Percentiles rank a stretch among this genome's conserved stretches.
Evolutionary conservation across 2,888 invertebrate species (phyloP).

Genomic region (Volucella zonaria): DNA sequence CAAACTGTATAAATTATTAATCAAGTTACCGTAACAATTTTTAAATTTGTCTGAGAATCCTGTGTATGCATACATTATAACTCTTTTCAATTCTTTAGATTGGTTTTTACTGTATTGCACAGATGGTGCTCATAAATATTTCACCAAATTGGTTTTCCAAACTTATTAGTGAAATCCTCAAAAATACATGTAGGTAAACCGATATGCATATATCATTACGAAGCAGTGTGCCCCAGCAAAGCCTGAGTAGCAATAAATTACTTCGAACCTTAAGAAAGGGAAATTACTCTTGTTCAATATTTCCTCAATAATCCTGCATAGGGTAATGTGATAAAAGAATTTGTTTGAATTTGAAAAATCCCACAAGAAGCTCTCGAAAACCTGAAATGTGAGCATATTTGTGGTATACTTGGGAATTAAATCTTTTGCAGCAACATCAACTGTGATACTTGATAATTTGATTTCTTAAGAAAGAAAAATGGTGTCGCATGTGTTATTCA

Average conservation of each 20-base stretch:
- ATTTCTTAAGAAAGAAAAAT: too few relatives aligned
- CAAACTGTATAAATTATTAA: slow-evolving; percentile 8
- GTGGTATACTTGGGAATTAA: too few relatives aligned
- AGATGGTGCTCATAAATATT: not conserved
- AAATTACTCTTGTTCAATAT: not conserved
- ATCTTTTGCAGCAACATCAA: too few relatives aligned
- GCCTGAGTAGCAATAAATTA: too few relatives aligned
- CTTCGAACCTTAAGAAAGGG: too few relatives aligned
- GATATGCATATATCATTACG: too few relatives aligned
- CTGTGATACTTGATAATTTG: too few relatives aligned
- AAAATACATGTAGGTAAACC: not conserved
- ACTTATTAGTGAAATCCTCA: slow-evolving; percentile 4
- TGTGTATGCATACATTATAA: not conserved
- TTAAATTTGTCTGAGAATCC: not conserved
- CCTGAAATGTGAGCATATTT: too few relatives aligned
- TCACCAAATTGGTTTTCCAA: slow-evolving; percentile 1
- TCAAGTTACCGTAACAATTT: not conserved
- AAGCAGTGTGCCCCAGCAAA: too few relatives aligned
- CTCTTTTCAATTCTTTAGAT: not conserved
- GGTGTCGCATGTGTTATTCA: too few relatives aligned
- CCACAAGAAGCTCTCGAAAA: too few relatives aligned
- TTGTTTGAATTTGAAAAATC: slow-evolving; percentile 11
- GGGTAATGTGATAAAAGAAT: not conserved
- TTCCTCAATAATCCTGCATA: not conserved
- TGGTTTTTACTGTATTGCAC: not conserved